Evolutionary conservation across 2,797 vertebrate genomes (phyloP), one percentile per base, ranked within the genome.

Genomic region (Limosa lapponica): DNA sequence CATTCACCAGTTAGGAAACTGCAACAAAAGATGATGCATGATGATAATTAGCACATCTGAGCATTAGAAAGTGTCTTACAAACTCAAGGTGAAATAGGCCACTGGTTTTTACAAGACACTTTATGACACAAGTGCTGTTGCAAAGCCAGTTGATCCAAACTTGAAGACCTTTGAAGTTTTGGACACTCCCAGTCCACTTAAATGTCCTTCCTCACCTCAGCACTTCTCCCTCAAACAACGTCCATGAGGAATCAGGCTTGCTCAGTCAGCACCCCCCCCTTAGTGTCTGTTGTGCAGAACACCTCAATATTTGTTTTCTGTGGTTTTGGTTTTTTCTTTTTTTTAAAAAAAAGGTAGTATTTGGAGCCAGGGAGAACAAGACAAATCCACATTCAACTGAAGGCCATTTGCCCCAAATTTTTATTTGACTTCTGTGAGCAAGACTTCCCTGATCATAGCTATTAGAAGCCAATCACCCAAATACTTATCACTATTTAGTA

Each of bases 221-320:
- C 32, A 22, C 24, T 58, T 51, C 48, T 61, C 4, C 14, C 6
- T 66, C 23, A 12, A 12, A 22, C 20, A 6, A 20, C 4, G 32
- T 15, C 16, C 6, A 4, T 2, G 5, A 32, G 12, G 8, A 65
- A 17, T 22, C 24, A 23, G 22, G 46, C 57, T 74, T 49, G 37
- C 7, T 36, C 36, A 17, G 28, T 8, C 72, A 64, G 44, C 5
- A 8, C 8, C 12, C 11, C 2, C 1, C 1, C 5, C 10, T 41
- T 17, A 13, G 39, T 3, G 25, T 11, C 57, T 49, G 11, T 16
- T 44, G 16, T 23, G 37, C 28, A 37, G 67, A 57, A 37, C 11
- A 25, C 5, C 44, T 5, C 6, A 4, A 1, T 2, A 1, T 4
- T 54, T 30, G 16, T n/a, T n/a, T n/a, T n/a, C n/a, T n/a, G 28